These are phyloP conservation scores for Microcebus griseorufus DNA, from an alignment of 2,113 vertebrate genomes.

Conservation along the genomic window DNA sequence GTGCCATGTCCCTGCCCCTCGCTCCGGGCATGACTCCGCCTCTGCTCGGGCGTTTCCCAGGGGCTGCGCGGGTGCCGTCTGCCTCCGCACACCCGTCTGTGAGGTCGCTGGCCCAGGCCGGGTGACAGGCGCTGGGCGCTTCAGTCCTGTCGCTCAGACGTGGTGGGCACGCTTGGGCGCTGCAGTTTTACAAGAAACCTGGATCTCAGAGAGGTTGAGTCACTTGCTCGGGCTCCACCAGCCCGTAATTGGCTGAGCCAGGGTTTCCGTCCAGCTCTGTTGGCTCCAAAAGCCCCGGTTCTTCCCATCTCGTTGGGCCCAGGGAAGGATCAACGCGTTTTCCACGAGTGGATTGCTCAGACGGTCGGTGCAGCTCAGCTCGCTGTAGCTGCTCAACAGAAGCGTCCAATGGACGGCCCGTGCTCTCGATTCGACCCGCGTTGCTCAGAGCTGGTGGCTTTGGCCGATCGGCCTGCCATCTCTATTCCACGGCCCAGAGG, in stretches of 20 bases:
- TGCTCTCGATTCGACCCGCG: accelerated
- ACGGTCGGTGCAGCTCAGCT: neutral
- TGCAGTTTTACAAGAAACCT: neutral
- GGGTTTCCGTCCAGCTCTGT: accelerated
- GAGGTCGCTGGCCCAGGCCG: neutral
- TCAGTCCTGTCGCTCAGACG: accelerated
- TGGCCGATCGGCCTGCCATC: neutral
- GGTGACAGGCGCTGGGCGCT: accelerated
- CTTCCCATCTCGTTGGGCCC: accelerated
- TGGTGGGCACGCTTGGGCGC: accelerated
- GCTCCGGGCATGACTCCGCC: accelerated
- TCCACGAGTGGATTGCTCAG: accelerated
- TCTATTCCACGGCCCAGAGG: accelerated
- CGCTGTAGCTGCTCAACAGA: neutral
- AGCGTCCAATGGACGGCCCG: accelerated
- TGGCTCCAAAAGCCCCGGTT: neutral
- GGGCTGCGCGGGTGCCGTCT: neutral
- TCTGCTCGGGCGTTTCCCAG: neutral
- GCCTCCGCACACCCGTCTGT: accelerated
- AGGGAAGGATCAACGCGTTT: accelerated
- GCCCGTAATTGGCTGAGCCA: neutral
- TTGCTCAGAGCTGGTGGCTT: neutral
- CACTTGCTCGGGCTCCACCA: accelerated
- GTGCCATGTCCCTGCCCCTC: neutral
- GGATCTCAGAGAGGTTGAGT: neutral